phyloP scores from a whole-genome alignment of 2,888 invertebrate genomes.

The Clunio marinus region DNA sequence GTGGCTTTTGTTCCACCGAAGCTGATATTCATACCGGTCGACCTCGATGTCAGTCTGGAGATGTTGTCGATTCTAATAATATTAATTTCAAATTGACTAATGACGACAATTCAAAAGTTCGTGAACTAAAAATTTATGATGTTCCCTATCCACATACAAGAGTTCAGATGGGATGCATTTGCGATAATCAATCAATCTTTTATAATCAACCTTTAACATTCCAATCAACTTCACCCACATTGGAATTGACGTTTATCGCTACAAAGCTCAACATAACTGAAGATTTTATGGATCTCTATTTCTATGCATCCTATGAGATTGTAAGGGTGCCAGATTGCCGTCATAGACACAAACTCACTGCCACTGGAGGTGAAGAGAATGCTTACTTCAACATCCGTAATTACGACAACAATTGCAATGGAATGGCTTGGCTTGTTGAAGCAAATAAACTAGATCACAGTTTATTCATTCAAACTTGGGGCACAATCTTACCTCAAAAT shows the following conservation, averaged over 20 bases:
- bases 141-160: conserved; percentile 64
- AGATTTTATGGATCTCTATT: conserved; percentile 76
- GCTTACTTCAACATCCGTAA: conserved; percentile 61
- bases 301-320: conserved; percentile 68
- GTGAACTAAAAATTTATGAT: conserved; percentile 60
- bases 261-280: conserved; percentile 70
- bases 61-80: conserved; percentile 40
- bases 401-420: conserved; percentile 52
- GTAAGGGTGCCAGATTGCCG: conserved; percentile 62
- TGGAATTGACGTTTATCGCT: conserved; percentile 74
- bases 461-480: conserved; percentile 78
- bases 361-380: conserved; percentile 63
- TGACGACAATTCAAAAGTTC: conserved; percentile 49
- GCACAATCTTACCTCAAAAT: conserved; percentile 65
- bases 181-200: conserved; percentile 64
- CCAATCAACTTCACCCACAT: conserved; percentile 61
- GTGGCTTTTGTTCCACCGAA: conserved; percentile 63
- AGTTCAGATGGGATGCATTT: conserved; percentile 71
- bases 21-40: conserved; percentile 69
- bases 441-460: conserved; percentile 75
- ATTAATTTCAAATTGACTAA: conserved; percentile 43
- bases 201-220: conserved; percentile 60
- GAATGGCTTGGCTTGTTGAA: conserved; percentile 69
- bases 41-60: conserved; percentile 55
- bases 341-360: conserved; percentile 60